Conservation (phyloP, 2,888 invertebrate species). For the Epicampocera succincta region DNA sequence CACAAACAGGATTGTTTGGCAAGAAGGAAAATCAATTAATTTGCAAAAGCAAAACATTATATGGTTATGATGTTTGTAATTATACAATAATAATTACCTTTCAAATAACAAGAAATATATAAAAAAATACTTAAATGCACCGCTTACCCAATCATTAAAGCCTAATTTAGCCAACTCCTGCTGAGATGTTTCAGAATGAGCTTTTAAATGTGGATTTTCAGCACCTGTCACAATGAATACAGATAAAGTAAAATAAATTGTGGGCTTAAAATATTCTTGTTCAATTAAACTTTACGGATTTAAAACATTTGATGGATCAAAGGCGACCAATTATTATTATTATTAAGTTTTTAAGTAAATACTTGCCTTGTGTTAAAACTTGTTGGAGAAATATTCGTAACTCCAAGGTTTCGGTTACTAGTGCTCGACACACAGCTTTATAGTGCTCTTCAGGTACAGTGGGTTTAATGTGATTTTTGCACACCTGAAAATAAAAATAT, state of each 20-base stretch:
- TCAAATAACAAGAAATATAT: neutral
- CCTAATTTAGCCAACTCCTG: slow-evolving; percentile 90
- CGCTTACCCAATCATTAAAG: slow-evolving; percentile 94
- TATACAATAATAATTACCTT: too few species aligned
- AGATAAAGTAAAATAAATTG: neutral
- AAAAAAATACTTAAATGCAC: neutral
- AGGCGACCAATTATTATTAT: too few species aligned
- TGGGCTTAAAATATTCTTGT: neutral
- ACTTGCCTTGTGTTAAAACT: slow-evolving; percentile 84
- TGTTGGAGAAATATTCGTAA: slow-evolving; percentile 94
- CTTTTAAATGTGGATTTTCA: slow-evolving; percentile 85
- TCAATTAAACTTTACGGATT: neutral
- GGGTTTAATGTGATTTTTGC: slow-evolving; percentile 83
- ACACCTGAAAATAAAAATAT: slow-evolving; percentile 81
- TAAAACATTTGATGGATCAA: too few species aligned
- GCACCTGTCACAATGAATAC: slow-evolving; percentile 82
- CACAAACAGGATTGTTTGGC: too few species aligned
- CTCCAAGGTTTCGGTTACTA: slow-evolving; percentile 95
- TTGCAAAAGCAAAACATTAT: too few species aligned
- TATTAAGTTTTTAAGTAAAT: too few species aligned
- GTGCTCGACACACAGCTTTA: slow-evolving; percentile 94
- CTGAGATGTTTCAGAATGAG: slow-evolving; percentile 85
- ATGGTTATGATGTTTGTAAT: too few species aligned
- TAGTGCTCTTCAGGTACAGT: slow-evolving; percentile 84
- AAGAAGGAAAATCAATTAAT: too few species aligned